phyloP scores from a whole-genome alignment of 2,797 vertebrate genomes.

The Ceryle rudis region DNA sequence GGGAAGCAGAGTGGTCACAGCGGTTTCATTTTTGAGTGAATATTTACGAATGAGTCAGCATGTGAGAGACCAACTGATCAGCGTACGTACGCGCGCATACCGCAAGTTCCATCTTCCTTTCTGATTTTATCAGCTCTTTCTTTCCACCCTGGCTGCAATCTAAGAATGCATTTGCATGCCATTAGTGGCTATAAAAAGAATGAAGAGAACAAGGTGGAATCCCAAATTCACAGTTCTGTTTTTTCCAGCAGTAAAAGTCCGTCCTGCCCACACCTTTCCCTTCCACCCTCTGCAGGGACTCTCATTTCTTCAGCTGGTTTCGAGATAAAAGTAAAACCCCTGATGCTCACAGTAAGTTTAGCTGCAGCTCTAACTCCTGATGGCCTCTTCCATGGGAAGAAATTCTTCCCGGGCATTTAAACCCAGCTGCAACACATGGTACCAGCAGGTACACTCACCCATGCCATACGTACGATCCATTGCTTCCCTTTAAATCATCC shows the following conservation, averaged over 20 bases:
- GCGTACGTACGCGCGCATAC: not conserved
- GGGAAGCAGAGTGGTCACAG: not conserved
- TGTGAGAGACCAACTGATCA: not conserved
- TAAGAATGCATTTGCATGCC: slow-evolving; percentile 59
- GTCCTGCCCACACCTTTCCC: slow-evolving; percentile 32
- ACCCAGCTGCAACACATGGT: not conserved
- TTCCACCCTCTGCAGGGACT: not conserved
- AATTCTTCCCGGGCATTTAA: not conserved
- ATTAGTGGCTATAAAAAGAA: slow-evolving; percentile 25
- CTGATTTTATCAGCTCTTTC: slow-evolving; percentile 30
- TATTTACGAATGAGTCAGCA: not conserved
- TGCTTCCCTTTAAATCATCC: not conserved
- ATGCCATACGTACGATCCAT: accelerated
- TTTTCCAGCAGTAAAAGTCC: slow-evolving; percentile 53
- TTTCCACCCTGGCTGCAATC: slow-evolving; percentile 66
- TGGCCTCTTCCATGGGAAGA: not conserved
- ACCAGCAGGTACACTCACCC: not conserved
- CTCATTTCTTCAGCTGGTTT: not conserved
- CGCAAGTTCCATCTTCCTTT: slow-evolving; percentile 62
- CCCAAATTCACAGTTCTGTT: not conserved
- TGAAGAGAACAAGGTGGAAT: not conserved
- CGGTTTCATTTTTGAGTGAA: not conserved
- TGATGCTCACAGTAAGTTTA: not conserved
- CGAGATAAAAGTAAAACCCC: not conserved
- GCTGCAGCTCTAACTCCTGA: not conserved